Evolutionary conservation across 2,888 invertebrate genomes (phyloP).

Genomic region (Trilocha varians): DNA sequence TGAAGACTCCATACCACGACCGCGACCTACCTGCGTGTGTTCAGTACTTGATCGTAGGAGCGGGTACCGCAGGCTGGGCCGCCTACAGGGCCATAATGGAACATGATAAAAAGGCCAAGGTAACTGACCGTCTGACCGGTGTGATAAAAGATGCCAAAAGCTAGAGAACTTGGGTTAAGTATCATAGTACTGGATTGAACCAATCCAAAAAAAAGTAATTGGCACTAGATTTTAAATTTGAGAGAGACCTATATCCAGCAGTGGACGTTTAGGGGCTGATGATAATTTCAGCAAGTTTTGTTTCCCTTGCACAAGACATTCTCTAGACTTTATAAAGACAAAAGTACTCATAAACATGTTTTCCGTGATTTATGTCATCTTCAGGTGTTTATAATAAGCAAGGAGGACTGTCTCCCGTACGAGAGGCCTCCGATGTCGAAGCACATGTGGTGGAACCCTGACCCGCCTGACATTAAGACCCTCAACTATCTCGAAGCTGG

Average conservation of each 20-base stretch:
- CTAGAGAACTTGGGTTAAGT: neutral
- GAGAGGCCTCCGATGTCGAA: slow-evolving; percentile 45
- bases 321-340: no score
- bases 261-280: no score
- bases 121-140: slow-evolving; percentile 9
- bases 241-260: no score
- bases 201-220: no score
- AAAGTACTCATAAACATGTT: no score
- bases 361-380: slow-evolving; percentile 2
- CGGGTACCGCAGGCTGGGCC: slow-evolving; percentile 55
- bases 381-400: slow-evolving; percentile 56
- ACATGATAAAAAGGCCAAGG: slow-evolving; percentile 53
- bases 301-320: no score
- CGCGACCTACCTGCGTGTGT: slow-evolving; percentile 53
- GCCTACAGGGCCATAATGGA: slow-evolving; percentile 52
- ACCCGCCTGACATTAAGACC: slow-evolving; percentile 39
- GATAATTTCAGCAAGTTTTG: no score
- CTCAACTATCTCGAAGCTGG: slow-evolving; percentile 36
- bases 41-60: slow-evolving; percentile 56
- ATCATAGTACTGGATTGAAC: no score
- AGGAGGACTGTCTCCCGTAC: slow-evolving; percentile 51
- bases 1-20: slow-evolving; percentile 36
- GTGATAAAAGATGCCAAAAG: neutral
- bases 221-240: no score
- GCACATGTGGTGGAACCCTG: slow-evolving; percentile 53